Conservation (phyloP, 2,797 vertebrate genomes). For the Spinus olivaceus region DNA sequence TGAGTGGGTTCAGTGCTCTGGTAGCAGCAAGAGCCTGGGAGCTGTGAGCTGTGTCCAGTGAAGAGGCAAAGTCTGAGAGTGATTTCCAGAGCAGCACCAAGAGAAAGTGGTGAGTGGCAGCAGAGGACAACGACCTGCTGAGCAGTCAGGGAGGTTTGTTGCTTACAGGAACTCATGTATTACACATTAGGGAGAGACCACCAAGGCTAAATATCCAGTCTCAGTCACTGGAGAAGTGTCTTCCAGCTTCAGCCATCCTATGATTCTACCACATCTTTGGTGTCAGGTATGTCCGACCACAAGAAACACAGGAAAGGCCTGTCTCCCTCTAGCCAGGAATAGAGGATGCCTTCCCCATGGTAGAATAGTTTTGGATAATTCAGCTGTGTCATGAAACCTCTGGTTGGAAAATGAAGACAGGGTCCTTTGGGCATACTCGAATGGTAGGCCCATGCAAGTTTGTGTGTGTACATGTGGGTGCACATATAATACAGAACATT, state of each 20-base stretch:
- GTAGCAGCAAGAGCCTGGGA: neutral
- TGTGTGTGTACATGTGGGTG: neutral
- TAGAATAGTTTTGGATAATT: neutral
- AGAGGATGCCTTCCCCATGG: neutral
- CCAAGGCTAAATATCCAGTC: neutral
- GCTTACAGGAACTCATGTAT: neutral
- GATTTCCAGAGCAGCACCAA: neutral
- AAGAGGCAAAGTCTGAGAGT: neutral
- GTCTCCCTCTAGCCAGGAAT: neutral
- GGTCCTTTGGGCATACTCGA: neutral
- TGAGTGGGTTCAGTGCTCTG: neutral
- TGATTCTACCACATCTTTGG: neutral
- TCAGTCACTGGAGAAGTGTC: neutral
- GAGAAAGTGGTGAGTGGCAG: neutral
- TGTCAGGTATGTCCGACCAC: neutral
- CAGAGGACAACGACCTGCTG: neutral
- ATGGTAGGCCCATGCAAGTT: neutral
- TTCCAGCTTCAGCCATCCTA: neutral
- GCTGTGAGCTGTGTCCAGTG: accelerated
- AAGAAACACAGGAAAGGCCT: neutral
- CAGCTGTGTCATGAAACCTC: neutral
- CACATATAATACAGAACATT: neutral
- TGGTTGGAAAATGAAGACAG: neutral
- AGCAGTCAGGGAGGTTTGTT: neutral
- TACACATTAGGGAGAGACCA: neutral